phyloP scores from a whole-genome alignment of 2,888 invertebrate genomes.

The Seladonia tumulorum region DNA sequence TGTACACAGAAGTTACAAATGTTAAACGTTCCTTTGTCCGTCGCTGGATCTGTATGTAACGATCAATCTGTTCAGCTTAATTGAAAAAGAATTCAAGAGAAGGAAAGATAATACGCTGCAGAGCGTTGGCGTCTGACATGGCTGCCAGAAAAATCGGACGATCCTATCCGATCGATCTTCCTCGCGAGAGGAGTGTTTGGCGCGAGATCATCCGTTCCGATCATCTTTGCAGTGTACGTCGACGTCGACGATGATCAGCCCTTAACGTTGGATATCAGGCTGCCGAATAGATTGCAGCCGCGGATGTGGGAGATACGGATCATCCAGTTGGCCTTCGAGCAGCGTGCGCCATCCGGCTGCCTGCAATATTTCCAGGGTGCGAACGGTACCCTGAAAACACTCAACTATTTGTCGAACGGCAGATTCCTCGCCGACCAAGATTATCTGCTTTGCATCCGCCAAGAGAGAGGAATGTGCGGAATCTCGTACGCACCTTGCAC shows the following conservation, averaged over 20 bases:
- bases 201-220: neutral
- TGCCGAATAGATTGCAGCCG: constrained; percentile 88
- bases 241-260: constrained; percentile 88
- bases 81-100: neutral
- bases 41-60: neutral
- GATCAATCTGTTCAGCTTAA: constrained; percentile 13
- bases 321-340: constrained; percentile 91
- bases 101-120: constrained; percentile 19
- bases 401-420: constrained; percentile 93
- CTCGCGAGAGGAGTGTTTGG: neutral
- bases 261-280: constrained; percentile 84
- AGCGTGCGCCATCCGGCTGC: constrained; percentile 91
- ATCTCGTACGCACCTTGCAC: constrained; percentile 92
- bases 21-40: too few species aligned
- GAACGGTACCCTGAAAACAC: constrained; percentile 89
- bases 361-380: constrained; percentile 89
- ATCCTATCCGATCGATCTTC: constrained; percentile 37
- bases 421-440: constrained; percentile 92
- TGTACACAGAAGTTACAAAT: neutral
- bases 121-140: neutral
- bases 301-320: constrained; percentile 92
- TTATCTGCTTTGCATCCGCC: constrained; percentile 91
- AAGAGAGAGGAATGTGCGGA: constrained; percentile 90
- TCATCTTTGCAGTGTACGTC: constrained; percentile 87
- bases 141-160: neutral